phyloP scores from a whole-genome alignment of 1,140 invertebrate species.

The Euura lappo region DNA sequence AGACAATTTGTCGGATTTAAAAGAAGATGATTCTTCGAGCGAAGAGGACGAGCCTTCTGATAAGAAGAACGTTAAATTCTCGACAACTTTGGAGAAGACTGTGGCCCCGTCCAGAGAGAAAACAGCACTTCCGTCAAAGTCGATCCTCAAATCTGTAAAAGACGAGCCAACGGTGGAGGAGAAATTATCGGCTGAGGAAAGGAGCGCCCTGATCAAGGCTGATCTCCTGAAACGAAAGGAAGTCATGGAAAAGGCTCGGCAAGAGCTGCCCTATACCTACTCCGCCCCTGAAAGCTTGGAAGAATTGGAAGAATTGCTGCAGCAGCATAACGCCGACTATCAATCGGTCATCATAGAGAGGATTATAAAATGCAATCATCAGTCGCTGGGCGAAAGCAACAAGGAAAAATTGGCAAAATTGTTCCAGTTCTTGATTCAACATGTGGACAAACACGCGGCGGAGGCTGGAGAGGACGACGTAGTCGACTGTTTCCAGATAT shows the following conservation, averaged over 20 bases:
- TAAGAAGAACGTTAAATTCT: slow-evolving; percentile 31
- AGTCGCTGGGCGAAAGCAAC: slow-evolving; percentile 75
- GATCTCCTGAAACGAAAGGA: slow-evolving; percentile 57
- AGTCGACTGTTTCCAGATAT: slow-evolving; percentile 65
- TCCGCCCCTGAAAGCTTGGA: slow-evolving; percentile 71
- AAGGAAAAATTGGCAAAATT: slow-evolving; percentile 77
- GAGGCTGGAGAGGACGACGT: slow-evolving; percentile 60
- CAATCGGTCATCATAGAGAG: slow-evolving; percentile 78
- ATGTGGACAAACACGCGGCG: slow-evolving; percentile 70
- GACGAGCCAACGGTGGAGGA: slow-evolving; percentile 5
- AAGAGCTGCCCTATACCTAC: slow-evolving; percentile 76
- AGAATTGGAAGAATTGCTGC: slow-evolving; percentile 70
- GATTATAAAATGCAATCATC: slow-evolving; percentile 86
- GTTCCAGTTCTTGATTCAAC: slow-evolving; percentile 77
- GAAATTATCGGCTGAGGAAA: slow-evolving; percentile 15
- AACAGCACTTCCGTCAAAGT: slow-evolving; percentile 30
- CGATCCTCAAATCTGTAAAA: slow-evolving; percentile 46
- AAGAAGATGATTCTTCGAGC: slow-evolving; percentile 48
- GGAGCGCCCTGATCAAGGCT: slow-evolving; percentile 38
- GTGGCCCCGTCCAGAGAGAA: background rate
- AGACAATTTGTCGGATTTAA: slow-evolving; percentile 60
- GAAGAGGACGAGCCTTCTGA: slow-evolving; percentile 45
- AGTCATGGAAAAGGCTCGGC: slow-evolving; percentile 66
- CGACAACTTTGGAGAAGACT: slow-evolving; percentile 44
- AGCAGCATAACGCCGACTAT: slow-evolving; percentile 65